Conservation (phyloP, 2,797 vertebrate species). For the Sciurus vulgaris region DNA sequence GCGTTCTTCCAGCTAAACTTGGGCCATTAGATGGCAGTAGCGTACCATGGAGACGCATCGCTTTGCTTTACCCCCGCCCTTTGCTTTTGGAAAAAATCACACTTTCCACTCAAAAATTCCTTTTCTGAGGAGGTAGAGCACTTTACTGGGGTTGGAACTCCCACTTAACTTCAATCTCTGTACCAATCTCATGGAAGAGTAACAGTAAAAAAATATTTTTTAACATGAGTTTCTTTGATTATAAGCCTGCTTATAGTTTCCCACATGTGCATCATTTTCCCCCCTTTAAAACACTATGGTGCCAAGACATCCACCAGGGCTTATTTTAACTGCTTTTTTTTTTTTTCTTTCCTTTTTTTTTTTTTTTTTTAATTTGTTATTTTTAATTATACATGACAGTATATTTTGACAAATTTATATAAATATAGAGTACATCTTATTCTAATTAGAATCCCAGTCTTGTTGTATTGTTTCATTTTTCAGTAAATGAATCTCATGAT, state of each 20-base stretch:
- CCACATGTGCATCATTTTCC: not conserved
- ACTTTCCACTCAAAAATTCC: not conserved
- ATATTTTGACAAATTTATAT: too few species aligned
- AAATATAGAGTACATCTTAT: too few species aligned
- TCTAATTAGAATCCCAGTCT: too few species aligned
- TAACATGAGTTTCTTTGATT: not conserved
- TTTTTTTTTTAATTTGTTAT: too few species aligned
- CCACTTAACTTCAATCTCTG: not conserved
- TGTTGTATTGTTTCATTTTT: too few species aligned
- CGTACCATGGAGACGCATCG: not conserved
- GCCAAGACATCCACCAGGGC: too few species aligned
- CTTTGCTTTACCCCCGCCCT: not conserved
- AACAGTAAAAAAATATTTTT: not conserved
- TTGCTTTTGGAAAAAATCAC: not conserved
- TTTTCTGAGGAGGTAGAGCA: accelerated
- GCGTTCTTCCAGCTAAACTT: not conserved
- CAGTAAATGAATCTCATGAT: too few species aligned
- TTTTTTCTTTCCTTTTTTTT: too few species aligned
- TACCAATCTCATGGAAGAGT: not conserved
- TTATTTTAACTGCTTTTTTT: too few species aligned
- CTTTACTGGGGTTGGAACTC: not conserved
- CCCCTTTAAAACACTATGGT: too few species aligned
- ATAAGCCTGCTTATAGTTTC: not conserved
- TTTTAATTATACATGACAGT: too few species aligned
- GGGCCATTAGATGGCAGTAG: not conserved